Conservation (phyloP, 2,888 invertebrate genomes). For the Cryptocephalus moraei region DNA sequence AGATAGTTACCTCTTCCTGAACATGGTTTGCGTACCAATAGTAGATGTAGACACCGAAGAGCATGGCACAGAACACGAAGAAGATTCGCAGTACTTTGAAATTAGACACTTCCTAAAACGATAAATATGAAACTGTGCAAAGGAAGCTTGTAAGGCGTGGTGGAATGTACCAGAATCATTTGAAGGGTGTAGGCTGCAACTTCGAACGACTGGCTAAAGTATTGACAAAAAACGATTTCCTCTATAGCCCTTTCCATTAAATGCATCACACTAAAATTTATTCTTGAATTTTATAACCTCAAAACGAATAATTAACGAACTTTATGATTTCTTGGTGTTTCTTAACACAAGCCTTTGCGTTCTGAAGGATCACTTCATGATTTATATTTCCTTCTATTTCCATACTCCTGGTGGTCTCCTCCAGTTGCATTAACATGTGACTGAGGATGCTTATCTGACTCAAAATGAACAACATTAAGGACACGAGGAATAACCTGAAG, state of each 20-base stretch:
- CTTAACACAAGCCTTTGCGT: neutral
- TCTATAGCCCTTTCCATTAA: neutral
- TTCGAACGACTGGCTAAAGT: neutral
- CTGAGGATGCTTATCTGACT: neutral
- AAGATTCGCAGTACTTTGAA: neutral
- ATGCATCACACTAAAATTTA: neutral
- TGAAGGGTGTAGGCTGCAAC: neutral
- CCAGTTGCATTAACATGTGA: neutral
- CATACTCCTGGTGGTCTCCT: neutral
- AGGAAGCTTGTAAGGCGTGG: too few relatives aligned
- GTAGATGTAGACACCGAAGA: neutral
- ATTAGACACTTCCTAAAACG: neutral
- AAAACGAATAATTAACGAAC: neutral
- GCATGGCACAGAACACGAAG: neutral
- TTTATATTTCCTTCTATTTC: neutral
- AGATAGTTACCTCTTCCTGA: neutral
- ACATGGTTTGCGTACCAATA: neutral
- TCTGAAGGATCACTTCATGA: too few relatives aligned
- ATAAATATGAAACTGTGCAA: neutral
- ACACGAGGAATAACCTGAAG: neutral
- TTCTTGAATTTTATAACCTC: neutral
- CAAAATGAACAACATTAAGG: neutral
- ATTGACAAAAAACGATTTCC: neutral
- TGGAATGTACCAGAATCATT: too few relatives aligned
- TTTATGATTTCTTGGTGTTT: constrained; percentile 1